Evolutionary conservation across 2,888 invertebrate genomes (phyloP), one percentile per base, ranked within the genome.

Genomic region (Leptothorax acervorum): DNA sequence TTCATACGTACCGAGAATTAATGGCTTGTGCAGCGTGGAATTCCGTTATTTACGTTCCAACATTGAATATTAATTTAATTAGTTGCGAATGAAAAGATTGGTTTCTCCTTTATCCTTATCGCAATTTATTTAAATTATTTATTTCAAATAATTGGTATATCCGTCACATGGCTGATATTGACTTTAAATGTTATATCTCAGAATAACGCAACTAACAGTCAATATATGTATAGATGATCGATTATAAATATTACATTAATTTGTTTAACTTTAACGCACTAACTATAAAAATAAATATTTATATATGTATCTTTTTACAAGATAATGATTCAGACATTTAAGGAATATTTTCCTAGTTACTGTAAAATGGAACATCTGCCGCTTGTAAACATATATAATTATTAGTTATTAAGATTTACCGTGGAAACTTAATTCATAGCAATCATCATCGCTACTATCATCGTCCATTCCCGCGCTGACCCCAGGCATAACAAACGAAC

Each of bases 1-100:
- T 88, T 92, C 91, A 89, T 87, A 86, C 85, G 82, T 85, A 85
- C 71, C 18, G 83, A 88, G 85, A 92, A 91, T 91, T 90, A 89
- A 92, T 90, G 91, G 57, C 74, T 75, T 63, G 51, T 23, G 78
- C 71, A 66, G 62, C 45, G 70, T 57, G 63, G 74, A 86, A 65
- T 75, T 71, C 62, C 53, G 35, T 84, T 85, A 90, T 84, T 87
- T 81, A 83, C 82, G 82, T 83, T 71, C 82, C 53, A 55, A 5
- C 57, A 57, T 65, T 51, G 65, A 62, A 48, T 82, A 60, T 63
- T 83, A 85, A 85, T 85, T 65, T 68, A 68, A 74, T 82, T 65
- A 55, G 55, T 62, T 53, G 39, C 23, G 18, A 79, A 53, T 60
- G 9, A 65, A 81, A 78, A 55, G n/a, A 60, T 9, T 18, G 18